Evolutionary conservation across 2,797 vertebrate genomes (phyloP), one percentile per base, ranked within the genome.

Genomic region (Dallia pectoralis): DNA sequence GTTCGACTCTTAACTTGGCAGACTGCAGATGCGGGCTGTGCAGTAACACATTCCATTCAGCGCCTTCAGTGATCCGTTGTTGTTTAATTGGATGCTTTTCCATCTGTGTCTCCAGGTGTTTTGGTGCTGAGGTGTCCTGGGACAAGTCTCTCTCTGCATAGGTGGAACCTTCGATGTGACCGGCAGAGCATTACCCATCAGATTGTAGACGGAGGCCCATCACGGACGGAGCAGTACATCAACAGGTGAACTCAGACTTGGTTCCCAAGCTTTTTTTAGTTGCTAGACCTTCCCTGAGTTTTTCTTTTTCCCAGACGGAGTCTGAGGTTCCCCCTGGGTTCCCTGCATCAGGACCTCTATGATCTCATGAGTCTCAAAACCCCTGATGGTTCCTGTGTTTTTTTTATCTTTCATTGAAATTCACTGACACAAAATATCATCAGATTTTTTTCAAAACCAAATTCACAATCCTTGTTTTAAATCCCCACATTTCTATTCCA

Each of bases 51-150:
- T 67, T 67, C 62, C 15, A 19, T 65, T 15, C 16, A 5, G 29
- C 44, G 9, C 15, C 25, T 18, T 11, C 32, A 27, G 30, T 69
- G 5, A 47, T 0, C 19, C 19, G 9, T 53, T 12, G 0, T 49
- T 1, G 11, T 49, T 19, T 67, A 14, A 6, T 69, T 3, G 49
- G 0, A 4, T 83, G 62, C 69, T 81, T 19, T 25, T 33, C 48
- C 72, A 14, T 32, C 49, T 0, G 33, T 25, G 1, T 75, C 14
- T 8, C n/a, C 87, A 99, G 98, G 86, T 95, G 95, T 90, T 99
- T 98, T 32, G 97, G 96, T 5, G 98, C 95, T 0, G 81, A 93
- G 14, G 97, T 97, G 74, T 99, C 97, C 19, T 99, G 97, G 97
- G 96, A 99, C 86, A 96, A 88, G 76, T 96, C 97, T 2, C n/a